Base-by-base conservation (phyloP, 2,888 invertebrate species). In the Caenorhabditis sp. region DNA sequence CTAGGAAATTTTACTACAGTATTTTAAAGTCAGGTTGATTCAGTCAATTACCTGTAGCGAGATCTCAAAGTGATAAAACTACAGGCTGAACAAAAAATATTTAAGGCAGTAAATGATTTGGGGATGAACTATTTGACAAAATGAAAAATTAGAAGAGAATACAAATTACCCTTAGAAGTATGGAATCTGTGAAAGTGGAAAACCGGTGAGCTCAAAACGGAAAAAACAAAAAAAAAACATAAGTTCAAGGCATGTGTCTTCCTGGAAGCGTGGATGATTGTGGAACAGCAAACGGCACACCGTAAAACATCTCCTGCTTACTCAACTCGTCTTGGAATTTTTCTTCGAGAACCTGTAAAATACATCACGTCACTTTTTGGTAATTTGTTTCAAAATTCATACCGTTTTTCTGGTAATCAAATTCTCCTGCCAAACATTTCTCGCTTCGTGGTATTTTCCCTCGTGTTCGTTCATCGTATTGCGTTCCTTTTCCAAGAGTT, bases 401-500 rank as follows among this genome's bases (percentile, higher is more conserved):
- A 86, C 85, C 76, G 77, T 69, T 73, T 86, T 86, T 59, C 83
- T 70, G 5, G 78, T 64, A n/a, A 81, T 81, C 59, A 85, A 67
- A 23, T 83, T 80, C n/a, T 77, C 75, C 61, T 82, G 78, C 83
- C 83, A 85, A 26, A 78, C 68, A n/a, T 83, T 77, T 26, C 82
- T 63, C 67, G 85, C 76, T 36, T 81, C 78, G 50, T 78, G 75
- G 64, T 83, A 87, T 66, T 87, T 84, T 38, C 69, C 64, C 63
- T 87, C 86, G 59, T 84, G 86, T 62, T 87, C 84, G 17, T 77
- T 75, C 76, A 87, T 76, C 8, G 84, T 87, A 43, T 76, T 72
- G 26, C 80, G 63, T 64, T 87, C 87, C 59, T 84, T 86, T 67
- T 87, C 84, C 58, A 85, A 57, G 26, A 87, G 70, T 72, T 85